These are phyloP conservation scores for Leptogaster cylindrica DNA, from an alignment of 2,888 invertebrate genomes.

Conservation along the genomic window DNA sequence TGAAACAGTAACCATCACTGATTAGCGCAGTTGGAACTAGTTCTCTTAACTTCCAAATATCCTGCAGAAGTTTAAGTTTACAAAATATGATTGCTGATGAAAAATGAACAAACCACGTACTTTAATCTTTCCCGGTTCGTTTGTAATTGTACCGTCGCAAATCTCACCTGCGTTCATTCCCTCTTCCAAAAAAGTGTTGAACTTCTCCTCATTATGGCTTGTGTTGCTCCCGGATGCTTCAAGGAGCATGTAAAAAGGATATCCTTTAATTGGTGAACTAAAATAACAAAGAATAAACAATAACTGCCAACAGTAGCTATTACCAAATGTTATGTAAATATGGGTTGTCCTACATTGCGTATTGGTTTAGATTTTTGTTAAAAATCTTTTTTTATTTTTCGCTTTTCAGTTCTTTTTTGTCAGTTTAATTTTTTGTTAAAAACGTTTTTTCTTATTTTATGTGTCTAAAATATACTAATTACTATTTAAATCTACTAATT, in stretches of 20 bases:
- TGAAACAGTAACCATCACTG: slow-evolving; percentile 88
- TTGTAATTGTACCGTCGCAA: slow-evolving; percentile 82
- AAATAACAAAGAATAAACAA: too few relatives aligned
- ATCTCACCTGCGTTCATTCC: slow-evolving; percentile 76
- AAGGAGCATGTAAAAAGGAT: slow-evolving; percentile 83
- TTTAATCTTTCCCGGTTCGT: slow-evolving; percentile 82
- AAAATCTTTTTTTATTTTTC: too few relatives aligned
- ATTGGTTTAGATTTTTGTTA: too few relatives aligned
- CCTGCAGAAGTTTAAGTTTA: slow-evolving; percentile 60
- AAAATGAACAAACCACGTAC: slow-evolving; percentile 60
- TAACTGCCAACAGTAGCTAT: too few relatives aligned
- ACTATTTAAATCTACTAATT: too few relatives aligned
- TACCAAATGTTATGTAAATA: too few relatives aligned
- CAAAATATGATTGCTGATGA: background rate
- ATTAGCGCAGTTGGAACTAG: slow-evolving; percentile 77
- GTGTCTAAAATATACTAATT: too few relatives aligned
- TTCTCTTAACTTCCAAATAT: slow-evolving; percentile 88
- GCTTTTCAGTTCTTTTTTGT: too few relatives aligned
- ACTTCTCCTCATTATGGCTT: slow-evolving; percentile 86
- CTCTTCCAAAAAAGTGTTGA: slow-evolving; percentile 76
- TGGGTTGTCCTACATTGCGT: too few relatives aligned
- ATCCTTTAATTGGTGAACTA: slow-evolving; percentile 67
- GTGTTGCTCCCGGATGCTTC: slow-evolving; percentile 88
- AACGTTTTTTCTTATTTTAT: too few relatives aligned
- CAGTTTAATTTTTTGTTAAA: too few relatives aligned